Conservation (phyloP, 2,888 invertebrate genomes). For the Drepana falcataria region DNA sequence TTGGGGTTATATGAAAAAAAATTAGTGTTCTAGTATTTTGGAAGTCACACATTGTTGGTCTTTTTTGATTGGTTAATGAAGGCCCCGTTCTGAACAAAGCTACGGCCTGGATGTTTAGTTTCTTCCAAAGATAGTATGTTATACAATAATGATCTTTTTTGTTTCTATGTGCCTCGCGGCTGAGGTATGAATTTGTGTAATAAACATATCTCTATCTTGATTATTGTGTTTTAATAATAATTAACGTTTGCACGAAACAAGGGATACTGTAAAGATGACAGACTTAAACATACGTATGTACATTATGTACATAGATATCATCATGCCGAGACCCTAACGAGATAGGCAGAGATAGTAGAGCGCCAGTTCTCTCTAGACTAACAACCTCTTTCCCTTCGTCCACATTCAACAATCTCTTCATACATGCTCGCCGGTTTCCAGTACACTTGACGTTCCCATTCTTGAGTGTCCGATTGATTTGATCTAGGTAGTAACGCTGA, state of each 20-base stretch:
- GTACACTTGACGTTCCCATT: no score
- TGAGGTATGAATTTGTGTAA: conserved; percentile 70
- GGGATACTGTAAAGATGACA: no score
- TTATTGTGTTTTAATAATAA: conserved; percentile 30
- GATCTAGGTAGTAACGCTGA: no score
- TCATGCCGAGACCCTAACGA: no score
- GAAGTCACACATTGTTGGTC: conserved; percentile 29
- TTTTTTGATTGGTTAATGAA: conserved; percentile 22
- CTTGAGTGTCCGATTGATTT: no score
- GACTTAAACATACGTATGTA: no score
- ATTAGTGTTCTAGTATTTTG: conserved; percentile 39
- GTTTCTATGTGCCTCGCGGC: conserved; percentile 43
- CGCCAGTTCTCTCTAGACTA: no score
- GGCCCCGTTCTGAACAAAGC: conserved; percentile 33
- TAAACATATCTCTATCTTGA: conserved; percentile 75
- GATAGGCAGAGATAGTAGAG: no score
- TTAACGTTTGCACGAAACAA: background rate
- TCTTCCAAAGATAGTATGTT: conserved; percentile 75
- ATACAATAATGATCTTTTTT: conserved; percentile 49
- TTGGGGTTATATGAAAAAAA: conserved; percentile 11
- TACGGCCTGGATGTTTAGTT: conserved; percentile 58
- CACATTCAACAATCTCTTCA: no score
- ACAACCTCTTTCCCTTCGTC: no score
- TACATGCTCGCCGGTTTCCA: no score
- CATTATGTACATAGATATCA: no score